phyloP scores from a whole-genome alignment of 2,113 vertebrate genomes.

The Larimichthys crocea region DNA sequence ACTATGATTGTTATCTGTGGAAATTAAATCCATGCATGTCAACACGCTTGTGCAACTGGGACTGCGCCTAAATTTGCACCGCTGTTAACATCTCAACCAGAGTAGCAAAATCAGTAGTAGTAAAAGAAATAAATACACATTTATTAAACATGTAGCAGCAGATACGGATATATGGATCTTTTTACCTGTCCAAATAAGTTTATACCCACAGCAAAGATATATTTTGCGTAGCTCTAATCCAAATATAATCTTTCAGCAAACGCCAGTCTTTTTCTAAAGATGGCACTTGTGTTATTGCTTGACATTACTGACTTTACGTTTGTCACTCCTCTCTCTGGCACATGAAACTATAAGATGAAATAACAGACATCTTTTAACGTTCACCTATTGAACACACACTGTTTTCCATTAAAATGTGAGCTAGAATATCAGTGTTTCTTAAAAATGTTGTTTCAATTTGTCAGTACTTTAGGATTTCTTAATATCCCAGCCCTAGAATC shows the following conservation, averaged over 20 bases:
- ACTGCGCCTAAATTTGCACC: not conserved
- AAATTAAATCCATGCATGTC: conserved; percentile 14
- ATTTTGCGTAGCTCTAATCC: not conserved
- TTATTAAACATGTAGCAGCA: not conserved
- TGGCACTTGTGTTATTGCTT: not conserved
- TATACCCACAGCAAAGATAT: not conserved
- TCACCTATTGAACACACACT: not conserved
- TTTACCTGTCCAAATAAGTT: not conserved
- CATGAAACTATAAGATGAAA: not conserved
- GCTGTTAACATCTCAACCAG: not conserved
- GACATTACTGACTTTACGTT: not conserved
- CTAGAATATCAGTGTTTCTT: not conserved
- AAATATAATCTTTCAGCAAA: not conserved
- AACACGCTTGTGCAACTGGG: not conserved
- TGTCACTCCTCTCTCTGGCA: not conserved
- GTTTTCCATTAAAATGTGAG: not conserved
- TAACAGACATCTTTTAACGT: not conserved
- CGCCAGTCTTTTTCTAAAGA: not conserved
- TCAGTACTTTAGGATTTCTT: not conserved
- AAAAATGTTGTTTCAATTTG: not conserved
- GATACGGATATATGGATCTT: not conserved
- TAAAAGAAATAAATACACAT: not conserved
- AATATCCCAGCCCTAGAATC: not conserved
- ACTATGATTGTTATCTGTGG: conserved; percentile 12
- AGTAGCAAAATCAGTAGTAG: not conserved